Evolutionary conservation across 2,113 vertebrate species (phyloP).

Genomic region (Agelaius phoeniceus): DNA sequence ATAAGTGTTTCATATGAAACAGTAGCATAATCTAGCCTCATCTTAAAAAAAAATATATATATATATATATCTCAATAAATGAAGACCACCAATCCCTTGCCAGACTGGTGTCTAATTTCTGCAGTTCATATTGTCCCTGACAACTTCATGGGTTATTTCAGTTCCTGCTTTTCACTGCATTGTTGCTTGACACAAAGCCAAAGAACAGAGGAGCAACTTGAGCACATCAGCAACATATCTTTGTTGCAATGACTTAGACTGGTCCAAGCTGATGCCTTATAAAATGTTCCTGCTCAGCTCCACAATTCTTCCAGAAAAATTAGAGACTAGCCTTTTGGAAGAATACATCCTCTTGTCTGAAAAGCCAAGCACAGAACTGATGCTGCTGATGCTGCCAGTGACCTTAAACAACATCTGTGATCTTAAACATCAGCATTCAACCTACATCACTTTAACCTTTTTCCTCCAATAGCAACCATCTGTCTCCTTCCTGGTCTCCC

Average conservation of each 20-base stretch:
- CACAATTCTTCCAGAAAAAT: neutral
- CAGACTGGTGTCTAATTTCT: neutral
- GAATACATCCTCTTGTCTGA: neutral
- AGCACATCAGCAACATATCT: neutral
- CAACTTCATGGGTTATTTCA: neutral
- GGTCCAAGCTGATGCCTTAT: neutral
- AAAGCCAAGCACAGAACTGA: neutral
- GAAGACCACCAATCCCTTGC: neutral
- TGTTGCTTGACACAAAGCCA: neutral
- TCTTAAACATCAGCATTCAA: neutral
- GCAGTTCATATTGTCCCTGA: neutral
- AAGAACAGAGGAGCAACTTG: neutral
- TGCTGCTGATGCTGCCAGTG: neutral
- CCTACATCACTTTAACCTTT: neutral
- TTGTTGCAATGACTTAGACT: neutral
- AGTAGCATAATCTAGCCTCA: neutral
- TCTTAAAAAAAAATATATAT: neutral
- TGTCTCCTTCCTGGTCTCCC: neutral
- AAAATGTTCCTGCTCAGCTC: neutral
- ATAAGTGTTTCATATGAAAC: neutral
- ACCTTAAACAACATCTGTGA: neutral
- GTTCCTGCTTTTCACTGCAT: neutral
- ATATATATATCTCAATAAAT: too few species aligned
- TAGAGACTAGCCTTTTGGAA: neutral
- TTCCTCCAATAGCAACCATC: neutral